These are phyloP conservation scores for Cyanoramphus novaezelandiae DNA, from an alignment of 2,113 vertebrate genomes.

Conservation along the genomic window DNA sequence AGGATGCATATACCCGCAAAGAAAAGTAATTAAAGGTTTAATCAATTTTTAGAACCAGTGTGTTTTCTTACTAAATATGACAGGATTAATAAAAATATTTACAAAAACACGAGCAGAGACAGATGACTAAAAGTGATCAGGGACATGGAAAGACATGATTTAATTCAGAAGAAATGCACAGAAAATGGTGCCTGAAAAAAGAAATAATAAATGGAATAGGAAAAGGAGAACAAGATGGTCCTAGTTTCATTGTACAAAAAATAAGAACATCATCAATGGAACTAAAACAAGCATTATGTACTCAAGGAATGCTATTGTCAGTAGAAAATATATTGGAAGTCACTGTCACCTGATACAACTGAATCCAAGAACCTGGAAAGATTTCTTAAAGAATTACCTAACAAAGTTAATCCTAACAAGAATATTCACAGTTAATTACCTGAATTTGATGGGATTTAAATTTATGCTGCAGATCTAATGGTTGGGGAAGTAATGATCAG, in stretches of 20 bases:
- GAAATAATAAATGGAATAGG: not conserved
- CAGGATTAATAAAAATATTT: not conserved
- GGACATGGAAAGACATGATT: not conserved
- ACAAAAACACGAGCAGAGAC: not conserved
- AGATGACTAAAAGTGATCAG: not conserved
- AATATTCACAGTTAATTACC: not conserved
- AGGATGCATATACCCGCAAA: not conserved
- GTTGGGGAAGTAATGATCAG: not conserved
- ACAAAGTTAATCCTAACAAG: not conserved
- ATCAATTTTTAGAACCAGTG: not conserved
- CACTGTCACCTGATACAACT: fast-evolving
- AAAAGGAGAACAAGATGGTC: not conserved
- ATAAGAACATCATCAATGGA: not conserved
- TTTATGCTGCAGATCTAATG: not conserved
- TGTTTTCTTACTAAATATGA: not conserved
- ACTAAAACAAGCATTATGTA: not conserved
- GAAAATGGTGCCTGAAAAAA: not conserved
- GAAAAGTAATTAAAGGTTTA: not conserved
- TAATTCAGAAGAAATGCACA: not conserved
- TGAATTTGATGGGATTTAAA: not conserved
- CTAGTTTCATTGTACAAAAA: not conserved
- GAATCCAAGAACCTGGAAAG: not conserved
- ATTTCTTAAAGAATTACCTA: not conserved
- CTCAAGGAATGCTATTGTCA: not conserved
- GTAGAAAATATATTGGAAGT: not conserved